Base-by-base conservation (phyloP, 2,113 vertebrate genomes). In the Urocynchramus pylzowi region DNA sequence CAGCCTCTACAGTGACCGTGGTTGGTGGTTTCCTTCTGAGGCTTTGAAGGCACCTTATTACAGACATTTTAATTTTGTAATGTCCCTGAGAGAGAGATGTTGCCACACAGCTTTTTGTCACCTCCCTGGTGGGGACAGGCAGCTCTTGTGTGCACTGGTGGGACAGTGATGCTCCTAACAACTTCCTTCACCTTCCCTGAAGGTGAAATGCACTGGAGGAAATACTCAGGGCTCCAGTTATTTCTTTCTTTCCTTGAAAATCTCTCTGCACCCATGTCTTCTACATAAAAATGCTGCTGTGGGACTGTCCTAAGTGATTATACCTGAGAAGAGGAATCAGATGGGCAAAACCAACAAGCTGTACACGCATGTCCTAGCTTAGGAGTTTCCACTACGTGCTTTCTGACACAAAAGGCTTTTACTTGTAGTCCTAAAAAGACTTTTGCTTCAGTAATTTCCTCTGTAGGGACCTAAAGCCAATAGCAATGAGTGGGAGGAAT, bases 301-400 rank as follows among this genome's bases (percentile, higher is more conserved):
- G 61, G 41, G 53, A 49, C 44, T 5, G 2, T 64, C 37, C n/a
- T 37, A 64, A 76, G 15, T 27, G 59, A 15, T 47, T 53, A 39
- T 27, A 65, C 18, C 49, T 49, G 41, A 56, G 27, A 56, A 71
- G 41, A 75, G 26, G 28, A 28, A 41, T 28, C 0, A 0, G 19
- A 21, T 24, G 31, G 12, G 37, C 67, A 41, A 76, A 45, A 2
- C 2, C 1, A 39, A 22, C 28, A 67, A 79, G 45, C 16, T 26
- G 13, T 33, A 7, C 4, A 54, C 30, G 27, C 28, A 19, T 9
- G 12, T 19, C 35, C 71, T 75, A 19, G 64, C 9, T 59, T 44
- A 35, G 4, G 24, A 50, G 21, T 71, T 78, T 59, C 27, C 14
- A 64, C 44, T 23, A 7, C 0, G 0, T 1, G 1, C 31, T 54